Base-by-base conservation (phyloP, 2,797 vertebrate genomes). In the Crenichthys baileyi region DNA sequence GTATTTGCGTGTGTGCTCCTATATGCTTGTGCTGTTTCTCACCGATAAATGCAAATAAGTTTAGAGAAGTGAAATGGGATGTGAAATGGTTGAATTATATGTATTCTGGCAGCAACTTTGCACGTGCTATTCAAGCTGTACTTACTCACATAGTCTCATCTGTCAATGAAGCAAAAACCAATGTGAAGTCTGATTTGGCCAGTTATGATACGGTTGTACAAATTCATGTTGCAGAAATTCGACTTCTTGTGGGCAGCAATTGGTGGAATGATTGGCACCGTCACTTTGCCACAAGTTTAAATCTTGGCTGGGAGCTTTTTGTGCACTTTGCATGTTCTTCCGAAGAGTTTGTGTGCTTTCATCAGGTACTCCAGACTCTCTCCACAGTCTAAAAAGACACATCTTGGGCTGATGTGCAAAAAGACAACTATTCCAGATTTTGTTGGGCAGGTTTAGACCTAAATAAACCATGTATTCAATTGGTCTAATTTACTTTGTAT, bases 1-100 rank as follows among this genome's bases (percentile, higher is more conserved):
- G 0, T 1, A 2, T 12, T 7, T 41, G 39, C 13, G 3, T 55
- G 8, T 72, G 24, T 29, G 3, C 73, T 22, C 13, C 44, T 56
- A 3, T 36, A 39, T 73, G 8, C 51, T 39, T 16, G 46, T 41
- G 46, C 4, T 39, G n/a, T 44, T 83, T 81, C 72, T 81, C 77
- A 75, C 8, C 70, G 36, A 82, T 79, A 51, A 55, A 76, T 70
- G 63, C 60, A 58, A 78, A 77, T 20, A 31, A 15, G 39, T 78
- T 74, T 5, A 16, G 53, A 74, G 86, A 81, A 87, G 83, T 83
- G 79, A 87, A 77, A 85, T 72, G 2, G 39, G 5, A 31, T 56
- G 41, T 41, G 1, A 44, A 72, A 68, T 73, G 75, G 68, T 72
- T 26, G 48, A 77, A 73, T 41, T 6, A 41, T 22, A 78, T 75